phyloP scores from a whole-genome alignment of 2,113 vertebrate genomes.

The Etia nguti region DNA sequence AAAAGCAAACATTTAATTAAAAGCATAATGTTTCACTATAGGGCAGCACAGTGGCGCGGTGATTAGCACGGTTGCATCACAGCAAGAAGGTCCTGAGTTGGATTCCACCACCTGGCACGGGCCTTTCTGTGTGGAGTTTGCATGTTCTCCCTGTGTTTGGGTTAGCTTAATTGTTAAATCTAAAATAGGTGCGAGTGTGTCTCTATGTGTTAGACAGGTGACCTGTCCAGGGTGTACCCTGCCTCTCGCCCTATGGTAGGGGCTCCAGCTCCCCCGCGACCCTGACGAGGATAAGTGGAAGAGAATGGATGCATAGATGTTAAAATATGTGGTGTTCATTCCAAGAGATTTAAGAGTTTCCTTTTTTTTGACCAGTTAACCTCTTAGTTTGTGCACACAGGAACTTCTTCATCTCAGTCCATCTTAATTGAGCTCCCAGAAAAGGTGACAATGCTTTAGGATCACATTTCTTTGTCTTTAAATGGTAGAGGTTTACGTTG shows the following conservation, averaged over 20 bases:
- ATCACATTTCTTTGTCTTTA: neutral
- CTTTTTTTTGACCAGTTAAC: neutral
- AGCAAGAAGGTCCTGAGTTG: neutral
- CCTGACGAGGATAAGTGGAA: accelerated
- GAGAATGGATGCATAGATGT: neutral
- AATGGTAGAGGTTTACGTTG: neutral
- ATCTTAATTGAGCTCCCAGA: neutral
- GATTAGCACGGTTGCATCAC: neutral
- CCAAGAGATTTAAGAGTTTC: neutral
- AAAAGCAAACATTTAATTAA: neutral
- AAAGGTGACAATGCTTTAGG: neutral
- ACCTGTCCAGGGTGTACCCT: neutral
- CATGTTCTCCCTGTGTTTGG: neutral
- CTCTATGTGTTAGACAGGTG: neutral
- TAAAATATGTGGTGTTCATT: neutral
- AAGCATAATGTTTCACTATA: neutral
- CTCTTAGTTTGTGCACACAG: neutral
- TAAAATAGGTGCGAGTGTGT: neutral
- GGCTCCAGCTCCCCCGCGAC: accelerated
- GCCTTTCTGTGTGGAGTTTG: too few species aligned
- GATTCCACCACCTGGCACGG: neutral
- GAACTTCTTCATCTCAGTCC: neutral
- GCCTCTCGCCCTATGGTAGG: neutral
- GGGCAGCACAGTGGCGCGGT: neutral
- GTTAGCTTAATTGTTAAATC: neutral